Percentiles rank a stretch among this genome's conserved stretches.
Evolutionary conservation across 2,113 vertebrate genomes (phyloP).

Genomic region (Oceanites oceanicus): DNA sequence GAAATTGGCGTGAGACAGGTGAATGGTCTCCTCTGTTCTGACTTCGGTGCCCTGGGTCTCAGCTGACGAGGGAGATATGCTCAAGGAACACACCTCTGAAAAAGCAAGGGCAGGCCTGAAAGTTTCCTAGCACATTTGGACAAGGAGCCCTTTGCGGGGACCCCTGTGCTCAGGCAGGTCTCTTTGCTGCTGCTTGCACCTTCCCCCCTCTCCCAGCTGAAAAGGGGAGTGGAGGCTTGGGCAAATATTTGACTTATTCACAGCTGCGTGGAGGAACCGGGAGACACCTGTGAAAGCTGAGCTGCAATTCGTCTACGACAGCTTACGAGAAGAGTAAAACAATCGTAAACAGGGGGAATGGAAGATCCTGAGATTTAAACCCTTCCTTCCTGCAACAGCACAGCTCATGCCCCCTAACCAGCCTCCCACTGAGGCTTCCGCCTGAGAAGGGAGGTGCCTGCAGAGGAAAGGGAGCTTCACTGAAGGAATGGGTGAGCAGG

Average conservation of each 20-base stretch:
- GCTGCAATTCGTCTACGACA: background rate
- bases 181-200: background rate
- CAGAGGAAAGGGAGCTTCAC: background rate
- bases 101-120: background rate
- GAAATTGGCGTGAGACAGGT: background rate
- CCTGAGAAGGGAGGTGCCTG: background rate
- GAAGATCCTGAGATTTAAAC: background rate
- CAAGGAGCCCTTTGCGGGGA: background rate
- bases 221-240: background rate
- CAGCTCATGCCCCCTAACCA: background rate
- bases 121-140: background rate
- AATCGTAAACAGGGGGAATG: background rate
- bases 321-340: background rate
- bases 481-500: background rate
- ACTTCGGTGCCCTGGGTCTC: background rate
- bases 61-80: rapidly evolving
- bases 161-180: background rate
- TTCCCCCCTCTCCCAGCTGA: background rate
- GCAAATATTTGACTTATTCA: background rate
- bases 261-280: background rate
- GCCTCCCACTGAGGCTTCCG: background rate
- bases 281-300: background rate
- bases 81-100: background rate
- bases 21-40: background rate
- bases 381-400: background rate